phyloP scores from a whole-genome alignment of 2,113 vertebrate species.

The Polypterus senegalus region DNA sequence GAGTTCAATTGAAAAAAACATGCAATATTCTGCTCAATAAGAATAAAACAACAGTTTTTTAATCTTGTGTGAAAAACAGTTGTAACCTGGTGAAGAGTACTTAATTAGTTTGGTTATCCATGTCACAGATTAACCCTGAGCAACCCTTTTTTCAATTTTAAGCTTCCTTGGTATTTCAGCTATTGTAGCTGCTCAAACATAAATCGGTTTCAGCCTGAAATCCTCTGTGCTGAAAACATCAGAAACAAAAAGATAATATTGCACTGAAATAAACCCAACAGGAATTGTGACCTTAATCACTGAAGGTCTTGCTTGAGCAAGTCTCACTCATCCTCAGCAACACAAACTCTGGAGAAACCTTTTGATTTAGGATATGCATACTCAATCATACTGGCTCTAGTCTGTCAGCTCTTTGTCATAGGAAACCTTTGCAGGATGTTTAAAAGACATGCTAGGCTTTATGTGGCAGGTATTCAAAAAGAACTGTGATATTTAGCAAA shows the following conservation, averaged over 20 bases:
- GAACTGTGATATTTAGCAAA: no score
- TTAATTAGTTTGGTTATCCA: neutral
- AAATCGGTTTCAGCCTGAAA: neutral
- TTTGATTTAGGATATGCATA: no score
- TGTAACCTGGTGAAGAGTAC: neutral
- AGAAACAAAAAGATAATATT: neutral
- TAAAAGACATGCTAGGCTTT: no score
- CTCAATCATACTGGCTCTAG: no score
- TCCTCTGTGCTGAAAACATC: neutral
- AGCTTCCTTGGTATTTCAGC: neutral
- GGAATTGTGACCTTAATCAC: neutral
- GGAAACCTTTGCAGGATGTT: no score
- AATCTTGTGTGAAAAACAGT: neutral
- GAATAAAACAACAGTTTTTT: neutral
- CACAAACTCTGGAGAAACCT: no score
- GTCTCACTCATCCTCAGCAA: neutral
- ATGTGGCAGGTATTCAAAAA: no score
- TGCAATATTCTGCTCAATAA: neutral
- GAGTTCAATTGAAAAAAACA: neutral
- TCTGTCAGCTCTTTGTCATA: no score
- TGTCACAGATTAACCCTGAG: neutral
- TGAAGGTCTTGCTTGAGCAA: neutral
- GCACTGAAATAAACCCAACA: neutral
- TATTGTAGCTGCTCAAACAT: neutral
- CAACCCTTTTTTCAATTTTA: neutral